phyloP scores from a whole-genome alignment of 2,113 vertebrate genomes.

The Perccottus glenii region DNA sequence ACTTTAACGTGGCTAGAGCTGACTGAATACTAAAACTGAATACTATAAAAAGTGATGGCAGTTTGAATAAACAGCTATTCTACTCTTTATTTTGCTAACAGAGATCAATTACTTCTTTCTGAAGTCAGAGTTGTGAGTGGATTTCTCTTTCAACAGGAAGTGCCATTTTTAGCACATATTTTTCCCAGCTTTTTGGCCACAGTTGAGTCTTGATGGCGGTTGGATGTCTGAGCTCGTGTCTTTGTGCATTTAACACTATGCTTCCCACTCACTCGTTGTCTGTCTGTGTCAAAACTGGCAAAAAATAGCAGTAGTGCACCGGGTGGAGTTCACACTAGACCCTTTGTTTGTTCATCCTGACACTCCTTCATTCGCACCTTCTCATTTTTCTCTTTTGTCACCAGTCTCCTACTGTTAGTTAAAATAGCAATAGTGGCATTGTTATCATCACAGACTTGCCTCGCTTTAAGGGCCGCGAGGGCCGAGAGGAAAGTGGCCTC shows the following conservation, averaged over 20 bases:
- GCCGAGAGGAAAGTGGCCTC: conserved; percentile 65
- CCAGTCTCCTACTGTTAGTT: conserved; percentile 64
- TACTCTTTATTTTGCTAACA: too few relatives aligned
- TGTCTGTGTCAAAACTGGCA: conserved; percentile 36
- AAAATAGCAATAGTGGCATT: conserved; percentile 81
- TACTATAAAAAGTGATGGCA: too few relatives aligned
- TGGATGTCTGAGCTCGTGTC: conserved; percentile 28
- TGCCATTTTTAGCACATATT: conserved; percentile 57
- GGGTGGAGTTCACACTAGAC: conserved; percentile 64
- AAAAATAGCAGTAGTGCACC: conserved; percentile 42
- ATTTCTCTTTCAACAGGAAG: conserved; percentile 64
- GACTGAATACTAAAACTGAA: neutral
- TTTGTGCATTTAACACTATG: conserved; percentile 27
- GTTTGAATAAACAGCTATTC: too few relatives aligned
- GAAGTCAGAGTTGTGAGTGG: conserved; percentile 40
- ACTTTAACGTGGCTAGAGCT: neutral
- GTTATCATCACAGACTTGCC: conserved; percentile 56
- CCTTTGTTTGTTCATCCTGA: conserved; percentile 66
- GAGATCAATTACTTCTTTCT: neutral
- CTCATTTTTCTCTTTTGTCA: conserved; percentile 56
- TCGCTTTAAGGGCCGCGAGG: conserved; percentile 35
- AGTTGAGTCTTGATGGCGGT: conserved; percentile 21
- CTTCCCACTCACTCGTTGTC: conserved; percentile 16
- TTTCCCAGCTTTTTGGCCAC: conserved; percentile 38
- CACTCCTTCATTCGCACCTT: conserved; percentile 46